A percentile compares a stretch with the other conserved stretches of the same genome.
These are phyloP conservation scores for Mylabris sibirica DNA, from an alignment of 2,888 invertebrate genomes.

Conservation along the genomic window DNA sequence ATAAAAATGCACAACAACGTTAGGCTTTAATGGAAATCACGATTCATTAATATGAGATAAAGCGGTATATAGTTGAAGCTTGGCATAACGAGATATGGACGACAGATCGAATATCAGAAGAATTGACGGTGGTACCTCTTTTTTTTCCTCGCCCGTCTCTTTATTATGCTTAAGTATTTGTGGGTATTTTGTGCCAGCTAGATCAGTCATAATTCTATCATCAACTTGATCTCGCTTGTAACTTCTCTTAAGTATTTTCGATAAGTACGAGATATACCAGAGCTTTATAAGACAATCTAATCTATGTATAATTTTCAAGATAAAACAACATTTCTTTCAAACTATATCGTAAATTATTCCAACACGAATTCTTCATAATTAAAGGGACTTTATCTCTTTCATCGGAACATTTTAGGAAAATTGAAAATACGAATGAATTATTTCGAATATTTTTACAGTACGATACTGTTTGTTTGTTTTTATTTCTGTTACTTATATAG, in stretches of 20 bases:
- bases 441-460: background rate
- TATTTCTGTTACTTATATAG: background rate
- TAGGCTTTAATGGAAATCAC: slow-evolving; percentile 58
- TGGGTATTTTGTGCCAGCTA: background rate
- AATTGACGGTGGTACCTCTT: background rate
- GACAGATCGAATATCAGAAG: background rate
- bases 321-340: background rate
- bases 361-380: slow-evolving; percentile 5
- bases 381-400: background rate
- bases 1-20: slow-evolving; percentile 54
- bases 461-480: background rate
- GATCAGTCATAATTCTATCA: slow-evolving; percentile 3
- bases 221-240: background rate
- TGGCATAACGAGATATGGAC: background rate
- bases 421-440: slow-evolving; percentile 4
- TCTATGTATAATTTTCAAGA: background rate
- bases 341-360: background rate
- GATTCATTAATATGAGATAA: slow-evolving; percentile 49
- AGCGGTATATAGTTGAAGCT: background rate
- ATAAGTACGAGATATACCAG: background rate
- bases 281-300: background rate
- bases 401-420: background rate
- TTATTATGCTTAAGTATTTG: no score
- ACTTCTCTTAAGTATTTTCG: background rate
- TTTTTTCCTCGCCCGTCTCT: no score